Conservation (phyloP, 2,888 invertebrate genomes). For the Piscicola geometra region DNA sequence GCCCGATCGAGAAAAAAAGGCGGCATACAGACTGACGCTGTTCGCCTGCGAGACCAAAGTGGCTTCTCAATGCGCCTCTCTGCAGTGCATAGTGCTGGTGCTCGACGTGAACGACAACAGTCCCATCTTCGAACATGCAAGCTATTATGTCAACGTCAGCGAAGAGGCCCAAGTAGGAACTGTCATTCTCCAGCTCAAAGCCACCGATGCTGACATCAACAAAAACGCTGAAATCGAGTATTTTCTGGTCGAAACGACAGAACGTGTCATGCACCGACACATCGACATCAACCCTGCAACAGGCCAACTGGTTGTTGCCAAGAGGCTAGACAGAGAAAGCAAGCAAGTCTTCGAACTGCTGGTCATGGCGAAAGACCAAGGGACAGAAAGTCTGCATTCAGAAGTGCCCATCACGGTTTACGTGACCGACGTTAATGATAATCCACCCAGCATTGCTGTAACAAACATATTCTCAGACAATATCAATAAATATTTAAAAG, state of each 20-base stretch:
- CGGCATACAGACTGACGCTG: constrained; percentile 48
- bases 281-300: constrained; percentile 39
- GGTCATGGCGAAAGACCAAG: constrained; percentile 40
- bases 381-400: constrained; percentile 31
- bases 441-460: constrained; percentile 76
- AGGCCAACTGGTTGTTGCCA: constrained; percentile 40
- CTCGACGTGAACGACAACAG: constrained; percentile 91
- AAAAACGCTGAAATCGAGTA: constrained; percentile 72
- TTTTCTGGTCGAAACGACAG: constrained; percentile 35
- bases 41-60: constrained; percentile 58
- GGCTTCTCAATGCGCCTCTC: constrained; percentile 47
- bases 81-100: constrained; percentile 70
- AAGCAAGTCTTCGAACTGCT: constrained; percentile 38
- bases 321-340: constrained; percentile 41
- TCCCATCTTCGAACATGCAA: constrained; percentile 64
- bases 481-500: not conserved
- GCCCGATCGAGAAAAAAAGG: constrained; percentile 66
- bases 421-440: constrained; percentile 72
- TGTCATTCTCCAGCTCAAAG: constrained; percentile 56
- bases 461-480: constrained; percentile 29
- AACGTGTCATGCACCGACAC: constrained; percentile 30
- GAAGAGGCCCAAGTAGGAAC: constrained; percentile 86
- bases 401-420: constrained; percentile 60
- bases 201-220: constrained; percentile 78
- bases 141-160: constrained; percentile 70